A percentile compares a stretch with the other conserved stretches of the same genome.
phyloP scores from a whole-genome alignment of 1,140 invertebrate genomes.

The Choristoneura fumiferana region DNA sequence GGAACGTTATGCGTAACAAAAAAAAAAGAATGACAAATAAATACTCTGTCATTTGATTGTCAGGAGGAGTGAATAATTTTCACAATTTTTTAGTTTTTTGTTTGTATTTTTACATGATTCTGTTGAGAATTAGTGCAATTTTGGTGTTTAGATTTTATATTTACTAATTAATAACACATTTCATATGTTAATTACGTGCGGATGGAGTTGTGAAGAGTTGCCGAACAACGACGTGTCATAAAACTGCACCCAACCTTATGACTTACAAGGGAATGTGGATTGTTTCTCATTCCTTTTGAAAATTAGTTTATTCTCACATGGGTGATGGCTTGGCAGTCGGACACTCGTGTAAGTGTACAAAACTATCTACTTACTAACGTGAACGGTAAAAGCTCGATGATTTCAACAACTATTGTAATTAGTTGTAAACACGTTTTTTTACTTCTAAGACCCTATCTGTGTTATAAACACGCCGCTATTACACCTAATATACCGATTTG shows the following conservation, averaged over 20 bases:
- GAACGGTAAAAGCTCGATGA: conserved; percentile 22
- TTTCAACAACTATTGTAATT: conserved; percentile 1
- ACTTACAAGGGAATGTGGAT: conserved; percentile 65
- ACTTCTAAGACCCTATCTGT: neutral
- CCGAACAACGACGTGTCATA: conserved; percentile 67
- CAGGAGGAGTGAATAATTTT: conserved; percentile 50
- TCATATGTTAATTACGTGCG: conserved; percentile 50
- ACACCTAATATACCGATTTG: too few species aligned
- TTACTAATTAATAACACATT: conserved; percentile 38
- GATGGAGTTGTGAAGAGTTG: conserved; percentile 37
- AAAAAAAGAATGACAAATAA: conserved; percentile 40
- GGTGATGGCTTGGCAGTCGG: conserved; percentile 77
- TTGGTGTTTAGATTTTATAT: conserved; percentile 57
- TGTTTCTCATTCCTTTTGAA: conserved; percentile 60
- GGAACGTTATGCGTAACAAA: conserved; percentile 55
- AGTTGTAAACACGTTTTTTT: conserved; percentile 15
- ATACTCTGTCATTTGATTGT: conserved; percentile 50
- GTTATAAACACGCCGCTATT: neutral
- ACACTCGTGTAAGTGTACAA: conserved; percentile 62
- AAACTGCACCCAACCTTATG: conserved; percentile 38
- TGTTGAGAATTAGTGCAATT: conserved; percentile 51
- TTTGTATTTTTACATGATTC: conserved; percentile 62
- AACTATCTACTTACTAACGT: conserved; percentile 18
- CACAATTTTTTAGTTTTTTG: conserved; percentile 72
- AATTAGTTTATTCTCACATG: conserved; percentile 73